phyloP scores from a whole-genome alignment of 2,888 invertebrate species.

The Brachypalpus laphriformis region DNA sequence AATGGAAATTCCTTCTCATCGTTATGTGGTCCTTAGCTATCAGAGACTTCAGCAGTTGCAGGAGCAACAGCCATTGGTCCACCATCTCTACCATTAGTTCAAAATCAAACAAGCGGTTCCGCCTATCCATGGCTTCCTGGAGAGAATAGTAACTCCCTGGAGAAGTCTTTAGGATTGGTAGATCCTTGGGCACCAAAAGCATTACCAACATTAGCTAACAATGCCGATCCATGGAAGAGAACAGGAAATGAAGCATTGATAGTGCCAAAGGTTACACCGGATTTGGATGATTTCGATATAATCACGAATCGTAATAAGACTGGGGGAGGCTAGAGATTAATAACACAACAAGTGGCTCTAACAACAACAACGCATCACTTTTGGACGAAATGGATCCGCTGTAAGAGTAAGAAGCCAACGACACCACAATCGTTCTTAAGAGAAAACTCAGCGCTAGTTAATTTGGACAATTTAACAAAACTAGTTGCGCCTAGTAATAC shows the following conservation, averaged over 20 bases:
- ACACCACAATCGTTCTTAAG: conserved; percentile 98
- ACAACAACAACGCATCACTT: conserved; percentile 82
- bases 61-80: conserved; percentile 75
- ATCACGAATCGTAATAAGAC: conserved; percentile 89
- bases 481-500: conserved; percentile 82
- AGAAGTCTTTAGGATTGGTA: conserved; percentile 74
- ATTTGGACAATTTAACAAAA: conserved; percentile 97
- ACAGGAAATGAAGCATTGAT: conserved; percentile 78
- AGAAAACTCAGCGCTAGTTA: conserved; percentile 97
- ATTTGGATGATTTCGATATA: conserved; percentile 94
- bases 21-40: conserved; percentile 79
- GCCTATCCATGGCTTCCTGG: conserved; percentile 80
- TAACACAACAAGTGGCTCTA: conserved; percentile 79
- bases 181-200: conserved; percentile 81
- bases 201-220: conserved; percentile 77
- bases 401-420: conserved; percentile 83
- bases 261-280: conserved; percentile 83
- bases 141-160: conserved; percentile 75
- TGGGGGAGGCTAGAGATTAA: conserved; percentile 78
- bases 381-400: conserved; percentile 83
- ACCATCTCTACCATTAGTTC: conserved; percentile 71
- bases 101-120: conserved; percentile 72
- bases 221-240: conserved; percentile 86
- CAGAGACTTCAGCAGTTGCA: conserved; percentile 76
- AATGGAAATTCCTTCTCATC: conserved; percentile 76